These are phyloP conservation scores for Eulithis testata DNA, from an alignment of 2,888 invertebrate species.

Conservation along the genomic window DNA sequence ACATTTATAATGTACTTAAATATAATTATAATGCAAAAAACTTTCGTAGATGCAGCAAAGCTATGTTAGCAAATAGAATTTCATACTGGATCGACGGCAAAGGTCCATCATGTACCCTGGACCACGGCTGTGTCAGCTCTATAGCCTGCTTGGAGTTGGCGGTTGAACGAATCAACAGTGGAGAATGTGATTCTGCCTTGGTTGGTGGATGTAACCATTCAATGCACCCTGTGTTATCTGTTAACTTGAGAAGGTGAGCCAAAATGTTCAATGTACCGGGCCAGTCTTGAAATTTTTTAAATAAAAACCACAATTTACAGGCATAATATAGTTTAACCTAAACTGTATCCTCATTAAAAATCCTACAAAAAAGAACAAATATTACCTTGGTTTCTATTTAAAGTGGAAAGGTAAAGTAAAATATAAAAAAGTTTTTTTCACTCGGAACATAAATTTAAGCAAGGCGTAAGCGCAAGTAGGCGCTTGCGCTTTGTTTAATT, in stretches of 20 bases:
- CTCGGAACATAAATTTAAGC: too few species aligned
- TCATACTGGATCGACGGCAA: conserved; percentile 1
- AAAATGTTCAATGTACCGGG: background rate
- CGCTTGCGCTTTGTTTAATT: too few species aligned
- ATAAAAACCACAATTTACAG: too few species aligned
- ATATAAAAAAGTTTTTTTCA: too few species aligned
- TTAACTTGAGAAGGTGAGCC: background rate
- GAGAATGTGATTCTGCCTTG: background rate
- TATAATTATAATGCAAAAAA: background rate
- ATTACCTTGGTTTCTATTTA: too few species aligned
- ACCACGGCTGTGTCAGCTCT: background rate
- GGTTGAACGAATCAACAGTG: background rate
- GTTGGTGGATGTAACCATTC: background rate
- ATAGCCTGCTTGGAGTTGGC: background rate
- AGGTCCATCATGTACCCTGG: background rate
- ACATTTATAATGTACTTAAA: too few species aligned
- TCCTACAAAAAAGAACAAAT: too few species aligned
- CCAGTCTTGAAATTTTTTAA: too few species aligned
- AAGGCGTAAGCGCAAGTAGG: too few species aligned
- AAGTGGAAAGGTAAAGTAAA: too few species aligned
- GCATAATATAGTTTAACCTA: too few species aligned
- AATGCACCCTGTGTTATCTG: background rate
- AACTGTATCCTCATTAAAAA: too few species aligned
- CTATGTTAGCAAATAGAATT: conserved; percentile 52
- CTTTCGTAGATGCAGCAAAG: conserved; percentile 49